Conservation (phyloP, 2,888 invertebrate genomes). For the Anaspis maculata region DNA sequence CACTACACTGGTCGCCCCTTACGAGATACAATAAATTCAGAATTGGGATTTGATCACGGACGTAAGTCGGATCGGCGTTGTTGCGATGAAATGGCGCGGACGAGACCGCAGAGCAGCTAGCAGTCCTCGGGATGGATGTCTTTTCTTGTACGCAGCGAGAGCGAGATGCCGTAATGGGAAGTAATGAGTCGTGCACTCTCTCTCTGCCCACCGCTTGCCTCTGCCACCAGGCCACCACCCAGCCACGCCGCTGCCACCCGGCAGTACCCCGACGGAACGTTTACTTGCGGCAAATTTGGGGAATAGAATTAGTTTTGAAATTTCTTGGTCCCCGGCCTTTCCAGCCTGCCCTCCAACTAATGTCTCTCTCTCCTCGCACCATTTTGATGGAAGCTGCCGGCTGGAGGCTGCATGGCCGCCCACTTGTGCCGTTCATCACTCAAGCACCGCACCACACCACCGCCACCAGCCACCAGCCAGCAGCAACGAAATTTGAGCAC, state of each 20-base stretch:
- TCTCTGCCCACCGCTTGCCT: neutral
- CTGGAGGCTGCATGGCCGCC: too few relatives aligned
- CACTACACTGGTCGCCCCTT: conserved; percentile 33
- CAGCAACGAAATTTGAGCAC: too few relatives aligned
- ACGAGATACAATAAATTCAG: conserved; percentile 33
- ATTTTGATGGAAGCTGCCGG: too few relatives aligned
- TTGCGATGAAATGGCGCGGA: conserved; percentile 7
- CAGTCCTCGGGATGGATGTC: conserved; percentile 17
- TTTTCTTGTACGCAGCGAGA: conserved; percentile 17
- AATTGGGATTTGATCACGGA: conserved; percentile 22
- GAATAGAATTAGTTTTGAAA: conserved; percentile 19
- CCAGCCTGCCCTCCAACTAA: too few relatives aligned
- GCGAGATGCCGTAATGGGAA: conserved; percentile 23
- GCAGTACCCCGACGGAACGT: conserved; percentile 14
- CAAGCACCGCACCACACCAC: too few relatives aligned
- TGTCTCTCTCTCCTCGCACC: too few relatives aligned
- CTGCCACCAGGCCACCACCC: too few relatives aligned
- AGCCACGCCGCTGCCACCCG: conserved; percentile 1
- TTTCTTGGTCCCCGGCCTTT: too few relatives aligned
- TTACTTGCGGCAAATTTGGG: conserved; percentile 19
- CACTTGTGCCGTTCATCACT: too few relatives aligned
- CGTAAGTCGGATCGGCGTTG: conserved; percentile 10
- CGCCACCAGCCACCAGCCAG: too few relatives aligned
- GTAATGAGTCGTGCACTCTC: conserved; percentile 26
- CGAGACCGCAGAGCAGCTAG: conserved; percentile 9